Conservation (phyloP, 2,888 invertebrate genomes). For the Orchesella flavescens region DNA sequence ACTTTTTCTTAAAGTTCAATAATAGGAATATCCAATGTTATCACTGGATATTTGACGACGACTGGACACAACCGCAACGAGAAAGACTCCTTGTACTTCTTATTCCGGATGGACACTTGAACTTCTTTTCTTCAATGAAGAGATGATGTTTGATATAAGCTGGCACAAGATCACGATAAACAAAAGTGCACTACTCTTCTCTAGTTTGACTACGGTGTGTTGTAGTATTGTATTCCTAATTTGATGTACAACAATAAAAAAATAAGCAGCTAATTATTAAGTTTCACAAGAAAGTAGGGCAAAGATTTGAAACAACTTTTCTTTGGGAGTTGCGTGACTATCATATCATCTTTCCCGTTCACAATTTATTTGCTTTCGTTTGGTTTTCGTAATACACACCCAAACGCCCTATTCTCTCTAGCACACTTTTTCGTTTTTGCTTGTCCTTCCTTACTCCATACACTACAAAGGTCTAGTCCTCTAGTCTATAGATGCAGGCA, state of each 20-base stretch:
- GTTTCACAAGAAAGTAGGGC: too few species aligned
- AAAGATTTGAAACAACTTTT: conserved; percentile 1
- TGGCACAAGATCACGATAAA: too few species aligned
- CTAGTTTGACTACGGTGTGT: too few species aligned
- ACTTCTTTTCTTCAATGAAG: not conserved
- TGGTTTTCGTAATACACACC: conserved; percentile 55
- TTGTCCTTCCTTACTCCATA: conserved; percentile 18
- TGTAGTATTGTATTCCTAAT: too few species aligned
- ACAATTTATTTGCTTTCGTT: conserved; percentile 23
- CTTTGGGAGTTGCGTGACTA: conserved; percentile 4
- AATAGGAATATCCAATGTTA: not conserved
- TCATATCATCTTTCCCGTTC: conserved; percentile 29
- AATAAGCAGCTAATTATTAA: too few species aligned
- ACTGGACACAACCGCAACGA: conserved; percentile 33
- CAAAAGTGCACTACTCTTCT: too few species aligned
- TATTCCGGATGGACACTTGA: not conserved
- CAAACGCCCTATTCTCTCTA: conserved; percentile 56
- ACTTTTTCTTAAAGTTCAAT: not conserved
- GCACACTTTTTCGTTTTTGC: conserved; percentile 35
- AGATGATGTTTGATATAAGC: too few species aligned
- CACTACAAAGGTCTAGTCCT: not conserved
- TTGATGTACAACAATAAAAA: too few species aligned
- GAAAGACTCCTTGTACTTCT: conserved; percentile 31
- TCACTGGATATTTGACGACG: not conserved
- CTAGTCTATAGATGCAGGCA: conserved; percentile 23